Percentiles rank a stretch among this genome's conserved stretches.
Conservation (phyloP, 2,113 vertebrate species). For the Leiothrix lutea region DNA sequence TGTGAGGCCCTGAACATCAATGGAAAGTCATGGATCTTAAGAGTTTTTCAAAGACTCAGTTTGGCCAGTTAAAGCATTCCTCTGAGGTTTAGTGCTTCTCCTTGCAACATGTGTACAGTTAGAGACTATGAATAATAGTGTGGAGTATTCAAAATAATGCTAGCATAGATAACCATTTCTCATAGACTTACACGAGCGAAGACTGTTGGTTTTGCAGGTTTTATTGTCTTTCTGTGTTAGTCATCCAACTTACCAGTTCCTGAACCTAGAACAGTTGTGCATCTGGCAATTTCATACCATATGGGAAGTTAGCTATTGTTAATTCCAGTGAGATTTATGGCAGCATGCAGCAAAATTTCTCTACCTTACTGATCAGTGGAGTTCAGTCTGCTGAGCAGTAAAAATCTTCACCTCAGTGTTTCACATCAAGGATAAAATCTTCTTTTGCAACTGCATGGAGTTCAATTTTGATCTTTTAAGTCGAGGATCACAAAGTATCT, state of each 20-base stretch:
- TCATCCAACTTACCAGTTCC: not conserved
- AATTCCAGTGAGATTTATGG: not conserved
- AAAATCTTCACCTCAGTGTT: not conserved
- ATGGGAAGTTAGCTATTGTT: not conserved
- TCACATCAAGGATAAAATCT: not conserved
- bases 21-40: not conserved
- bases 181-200: not conserved
- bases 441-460: not conserved
- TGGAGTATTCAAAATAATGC: not conserved
- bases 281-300: not conserved
- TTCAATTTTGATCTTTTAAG: not conserved
- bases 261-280: not conserved
- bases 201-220: not conserved
- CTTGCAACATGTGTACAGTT: not conserved
- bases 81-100: not conserved
- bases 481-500: rapidly evolving
- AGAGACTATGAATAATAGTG: not conserved
- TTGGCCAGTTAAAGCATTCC: not conserved
- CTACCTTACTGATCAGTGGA: not conserved
- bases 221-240: not conserved
- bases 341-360: not conserved
- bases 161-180: not conserved
- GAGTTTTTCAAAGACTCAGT: not conserved
- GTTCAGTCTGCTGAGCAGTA: not conserved
- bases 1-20: not conserved